phyloP scores from a whole-genome alignment of 1,140 invertebrate genomes.

The Prorops nasuta region DNA sequence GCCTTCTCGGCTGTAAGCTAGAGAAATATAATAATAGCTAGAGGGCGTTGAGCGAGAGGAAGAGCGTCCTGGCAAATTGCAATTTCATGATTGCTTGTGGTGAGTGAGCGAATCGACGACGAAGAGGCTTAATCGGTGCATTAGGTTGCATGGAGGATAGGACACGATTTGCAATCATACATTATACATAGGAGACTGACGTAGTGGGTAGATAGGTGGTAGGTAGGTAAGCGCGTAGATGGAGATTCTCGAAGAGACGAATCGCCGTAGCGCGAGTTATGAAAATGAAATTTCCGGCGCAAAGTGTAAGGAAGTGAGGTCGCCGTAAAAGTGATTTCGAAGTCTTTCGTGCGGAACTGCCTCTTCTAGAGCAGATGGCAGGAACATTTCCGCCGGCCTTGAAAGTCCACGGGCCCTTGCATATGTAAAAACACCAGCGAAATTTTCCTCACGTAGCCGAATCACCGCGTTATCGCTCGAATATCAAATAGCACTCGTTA shows the following conservation, averaged over 20 bases:
- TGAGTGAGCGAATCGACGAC: too few species aligned
- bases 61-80: too few species aligned
- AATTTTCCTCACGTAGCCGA: constrained; percentile 13
- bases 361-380: constrained; percentile 17
- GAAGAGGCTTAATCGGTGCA: too few species aligned
- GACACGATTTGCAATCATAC: too few species aligned
- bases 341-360: constrained; percentile 13
- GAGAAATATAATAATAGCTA: too few species aligned
- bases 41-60: too few species aligned
- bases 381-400: constrained; percentile 21
- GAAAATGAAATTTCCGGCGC: constrained; percentile 22
- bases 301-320: background rate
- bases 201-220: too few species aligned
- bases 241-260: constrained; percentile 14
- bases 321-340: constrained; percentile 19
- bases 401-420: background rate
- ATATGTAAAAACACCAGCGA: background rate
- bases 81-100: too few species aligned
- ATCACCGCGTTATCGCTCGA: constrained; percentile 15
- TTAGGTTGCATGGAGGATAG: too few species aligned
- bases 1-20: too few species aligned
- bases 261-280: constrained; percentile 7
- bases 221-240: too few species aligned
- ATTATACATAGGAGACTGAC: too few species aligned
- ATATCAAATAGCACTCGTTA: constrained; percentile 16